A percentile compares a stretch with the other conserved stretches of the same genome.
These are phyloP conservation scores for Xyrauchen texanus DNA, from an alignment of 2,113 vertebrate genomes.

Conservation along the genomic window DNA sequence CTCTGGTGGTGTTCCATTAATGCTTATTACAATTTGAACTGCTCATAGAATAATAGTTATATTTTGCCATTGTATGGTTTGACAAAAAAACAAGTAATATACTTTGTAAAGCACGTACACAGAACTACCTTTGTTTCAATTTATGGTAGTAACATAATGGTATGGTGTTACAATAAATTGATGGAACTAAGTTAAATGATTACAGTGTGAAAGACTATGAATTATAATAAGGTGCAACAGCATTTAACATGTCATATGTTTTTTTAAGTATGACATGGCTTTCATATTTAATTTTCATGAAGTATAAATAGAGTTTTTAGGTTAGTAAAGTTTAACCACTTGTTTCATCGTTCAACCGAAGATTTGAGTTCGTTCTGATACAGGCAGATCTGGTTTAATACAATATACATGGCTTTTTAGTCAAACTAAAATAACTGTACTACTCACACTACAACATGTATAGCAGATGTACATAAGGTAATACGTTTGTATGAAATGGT, in stretches of 20 bases:
- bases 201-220: neutral
- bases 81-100: conserved; percentile 18
- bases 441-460: conserved; percentile 24
- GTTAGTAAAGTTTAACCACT: conserved; percentile 33
- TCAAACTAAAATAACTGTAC: conserved; percentile 51
- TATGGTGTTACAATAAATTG: conserved; percentile 51
- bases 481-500: conserved; percentile 14
- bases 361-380: conserved; percentile 28
- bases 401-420: conserved; percentile 52
- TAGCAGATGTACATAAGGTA: conserved; percentile 37
- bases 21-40: conserved; percentile 32
- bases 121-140: conserved; percentile 34
- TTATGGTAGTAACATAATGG: conserved; percentile 38
- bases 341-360: conserved; percentile 6
- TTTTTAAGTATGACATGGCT: conserved; percentile 30
- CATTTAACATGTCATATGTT: conserved; percentile 29
- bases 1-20: conserved; percentile 12
- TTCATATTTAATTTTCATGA: conserved; percentile 27
- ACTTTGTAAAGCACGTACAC: conserved; percentile 25
- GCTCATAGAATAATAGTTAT: conserved; percentile 32
- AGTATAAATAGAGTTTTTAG: conserved; percentile 14
- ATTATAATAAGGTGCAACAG: conserved; percentile 45
- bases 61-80: conserved; percentile 35
- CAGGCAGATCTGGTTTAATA: conserved; percentile 32
- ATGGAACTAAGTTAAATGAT: conserved; percentile 16